These are phyloP conservation scores for Zosterops borbonicus DNA, from an alignment of 2,113 vertebrate genomes.

Conservation along the genomic window DNA sequence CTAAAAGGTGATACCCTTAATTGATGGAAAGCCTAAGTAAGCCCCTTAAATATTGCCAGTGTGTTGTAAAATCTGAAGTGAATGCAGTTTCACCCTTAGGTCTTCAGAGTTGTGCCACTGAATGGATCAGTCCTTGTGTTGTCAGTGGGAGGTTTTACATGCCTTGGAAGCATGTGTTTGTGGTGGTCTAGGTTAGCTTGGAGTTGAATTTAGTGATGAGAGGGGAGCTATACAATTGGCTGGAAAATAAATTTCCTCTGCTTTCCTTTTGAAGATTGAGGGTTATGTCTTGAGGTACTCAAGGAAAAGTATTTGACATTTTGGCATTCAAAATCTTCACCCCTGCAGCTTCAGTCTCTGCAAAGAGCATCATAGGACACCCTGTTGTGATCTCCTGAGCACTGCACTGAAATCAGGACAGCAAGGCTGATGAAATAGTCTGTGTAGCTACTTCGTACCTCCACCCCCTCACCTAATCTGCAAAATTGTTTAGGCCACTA, in stretches of 20 bases:
- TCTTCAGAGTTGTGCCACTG: background rate
- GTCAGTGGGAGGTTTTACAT: background rate
- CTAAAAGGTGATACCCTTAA: background rate
- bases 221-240: background rate
- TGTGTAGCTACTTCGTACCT: background rate
- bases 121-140: background rate
- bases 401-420: background rate
- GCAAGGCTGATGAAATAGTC: background rate
- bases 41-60: background rate
- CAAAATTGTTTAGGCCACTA: background rate
- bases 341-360: background rate
- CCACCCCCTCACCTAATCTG: background rate
- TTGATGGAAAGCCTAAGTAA: background rate
- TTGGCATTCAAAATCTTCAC: background rate
- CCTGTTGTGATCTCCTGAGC: background rate
- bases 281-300: background rate
- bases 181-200: background rate
- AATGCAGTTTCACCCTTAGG: background rate
- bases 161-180: background rate
- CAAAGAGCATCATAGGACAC: background rate
- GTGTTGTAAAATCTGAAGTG: background rate
- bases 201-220: background rate
- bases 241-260: background rate
- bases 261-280: background rate
- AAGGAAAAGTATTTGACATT: constrained; percentile 7